Percentiles rank a stretch among this genome's conserved stretches.
These are phyloP conservation scores for Pelodytes ibericus DNA, from an alignment of 2,797 vertebrate species.

Conservation along the genomic window DNA sequence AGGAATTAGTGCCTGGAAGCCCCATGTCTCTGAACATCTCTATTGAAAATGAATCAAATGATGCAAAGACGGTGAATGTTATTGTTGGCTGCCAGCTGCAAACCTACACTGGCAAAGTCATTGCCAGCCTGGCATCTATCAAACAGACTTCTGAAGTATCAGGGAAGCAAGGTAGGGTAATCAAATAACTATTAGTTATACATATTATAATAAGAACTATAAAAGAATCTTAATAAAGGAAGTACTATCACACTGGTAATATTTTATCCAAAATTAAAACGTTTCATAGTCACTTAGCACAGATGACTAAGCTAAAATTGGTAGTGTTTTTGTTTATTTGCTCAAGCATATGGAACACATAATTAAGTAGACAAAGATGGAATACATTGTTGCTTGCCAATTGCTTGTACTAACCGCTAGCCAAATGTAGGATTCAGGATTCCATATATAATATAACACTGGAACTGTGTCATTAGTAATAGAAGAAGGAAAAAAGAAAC, in stretches of 20 bases:
- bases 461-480: too few relatives aligned
- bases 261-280: neutral
- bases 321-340: neutral
- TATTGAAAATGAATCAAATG: conserved; percentile 54
- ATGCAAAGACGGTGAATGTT: conserved; percentile 58
- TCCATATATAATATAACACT: too few relatives aligned
- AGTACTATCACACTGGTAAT: too few relatives aligned
- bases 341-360: neutral
- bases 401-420: neutral
- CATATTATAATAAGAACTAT: neutral
- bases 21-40: conserved; percentile 61
- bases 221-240: too few relatives aligned
- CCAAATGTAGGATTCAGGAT: too few relatives aligned
- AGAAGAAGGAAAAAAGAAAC: too few relatives aligned
- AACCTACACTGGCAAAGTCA: conserved; percentile 64
- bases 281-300: neutral
- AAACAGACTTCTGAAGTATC: conserved; percentile 59
- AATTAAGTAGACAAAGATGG: neutral
- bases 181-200: neutral
- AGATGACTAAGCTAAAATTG: neutral
- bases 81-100: conserved; percentile 65
- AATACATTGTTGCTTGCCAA: neutral
- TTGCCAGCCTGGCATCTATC: conserved; percentile 61
- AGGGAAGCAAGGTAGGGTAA: conserved; percentile 59
- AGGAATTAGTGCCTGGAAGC: conserved; percentile 60